phyloP scores from a whole-genome alignment of 2,113 vertebrate genomes.

The Nansenia antarctica region DNA sequence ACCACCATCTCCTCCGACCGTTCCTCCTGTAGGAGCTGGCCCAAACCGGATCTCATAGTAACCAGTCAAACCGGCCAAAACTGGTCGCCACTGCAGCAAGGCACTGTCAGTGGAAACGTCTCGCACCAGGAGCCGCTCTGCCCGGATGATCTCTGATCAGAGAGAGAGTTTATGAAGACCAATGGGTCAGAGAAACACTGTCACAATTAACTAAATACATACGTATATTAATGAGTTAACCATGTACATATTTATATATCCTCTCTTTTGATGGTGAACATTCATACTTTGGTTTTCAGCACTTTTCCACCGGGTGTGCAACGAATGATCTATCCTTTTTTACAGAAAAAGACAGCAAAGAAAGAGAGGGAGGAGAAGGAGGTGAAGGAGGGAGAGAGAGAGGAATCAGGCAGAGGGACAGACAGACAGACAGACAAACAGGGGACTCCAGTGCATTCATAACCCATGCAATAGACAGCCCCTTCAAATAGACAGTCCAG shows the following conservation, averaged over 20 bases:
- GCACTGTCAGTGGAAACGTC: constrained; percentile 83
- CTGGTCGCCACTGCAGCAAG: constrained; percentile 81
- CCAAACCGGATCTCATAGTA: constrained; percentile 82
- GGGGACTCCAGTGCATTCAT: constrained; percentile 47
- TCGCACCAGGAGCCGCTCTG: constrained; percentile 76
- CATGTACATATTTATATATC: no score
- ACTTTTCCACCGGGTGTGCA: no score
- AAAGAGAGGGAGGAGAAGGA: not conserved
- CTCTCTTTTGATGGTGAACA: not conserved
- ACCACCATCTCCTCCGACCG: constrained; percentile 4
- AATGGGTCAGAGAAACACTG: not conserved
- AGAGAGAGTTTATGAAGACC: not conserved
- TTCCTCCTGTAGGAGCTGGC: constrained; percentile 43
- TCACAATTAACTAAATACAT: not conserved
- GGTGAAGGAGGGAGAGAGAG: not conserved
- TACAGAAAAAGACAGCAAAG: not conserved
- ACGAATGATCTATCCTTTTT: no score
- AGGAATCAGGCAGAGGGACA: constrained; percentile 8
- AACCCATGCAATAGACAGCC: constrained; percentile 41
- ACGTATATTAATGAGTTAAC: not conserved
- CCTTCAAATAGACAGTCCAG: constrained; percentile 62
- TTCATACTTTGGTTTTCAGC: not conserved
- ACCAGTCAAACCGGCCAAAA: constrained; percentile 75
- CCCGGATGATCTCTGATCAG: constrained; percentile 81
- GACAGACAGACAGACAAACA: constrained; percentile 35